Base-by-base conservation (phyloP, 2,797 vertebrate species). In the Sciaenops ocellatus region DNA sequence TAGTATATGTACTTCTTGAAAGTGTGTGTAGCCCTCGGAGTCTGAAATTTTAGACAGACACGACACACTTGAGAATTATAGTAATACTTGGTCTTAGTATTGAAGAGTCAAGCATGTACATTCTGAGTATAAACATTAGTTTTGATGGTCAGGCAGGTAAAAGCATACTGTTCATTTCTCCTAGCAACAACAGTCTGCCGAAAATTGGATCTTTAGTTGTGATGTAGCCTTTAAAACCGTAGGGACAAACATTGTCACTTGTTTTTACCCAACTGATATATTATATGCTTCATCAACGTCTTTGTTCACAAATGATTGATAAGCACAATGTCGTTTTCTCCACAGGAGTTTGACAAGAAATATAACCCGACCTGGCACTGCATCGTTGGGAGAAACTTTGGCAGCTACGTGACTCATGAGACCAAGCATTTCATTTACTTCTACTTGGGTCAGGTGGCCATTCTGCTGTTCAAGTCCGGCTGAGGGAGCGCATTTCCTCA, bases 361-460 rank as follows among this genome's bases (percentile, higher is more conserved):
- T 99, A 99, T 74, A 99, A 99, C 76, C 98, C 98, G 38, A 99
- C 98, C 57, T 99, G 98, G 97, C 98, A 99, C 91, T 99, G 98
- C 95, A 98, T 99, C 0, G 98, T 99, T 89, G 97, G 98, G 74
- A 97, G 97, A 90, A 99, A 99, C 84, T 99, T 99, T 55, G 97
- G 98, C 89, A 99, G 98, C 93, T 99, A 99, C 0, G 97, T 99
- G 92, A 99, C 98, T 87, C 98, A 99, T 1, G 97, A 99, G 94
- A 98, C 97, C 87, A 99, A 99, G 92, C 98, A 99, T 93, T 99
- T 99, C 96, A 99, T 99, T 94, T 99, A 99, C 93, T 99, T 99
- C 95, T 98, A 98, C 95, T 94, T 99, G 93, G 98, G 98, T 92
- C 98, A 99, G 90, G 98, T 99, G n/a, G 98, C 98, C 91, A 99